phyloP scores from a whole-genome alignment of 2,888 invertebrate species.

The Aplocera efformata region DNA sequence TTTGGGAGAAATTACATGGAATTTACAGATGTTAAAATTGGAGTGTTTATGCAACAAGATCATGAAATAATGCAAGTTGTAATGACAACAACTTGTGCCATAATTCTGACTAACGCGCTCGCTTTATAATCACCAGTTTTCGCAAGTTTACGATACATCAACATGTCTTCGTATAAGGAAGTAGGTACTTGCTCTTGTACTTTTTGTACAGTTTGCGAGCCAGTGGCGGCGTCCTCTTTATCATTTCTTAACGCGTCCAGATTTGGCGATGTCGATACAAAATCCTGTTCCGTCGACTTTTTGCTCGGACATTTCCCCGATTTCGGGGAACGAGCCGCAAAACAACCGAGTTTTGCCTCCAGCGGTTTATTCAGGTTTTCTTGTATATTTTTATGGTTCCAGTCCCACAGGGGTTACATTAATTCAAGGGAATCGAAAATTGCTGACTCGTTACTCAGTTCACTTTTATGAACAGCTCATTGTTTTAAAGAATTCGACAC shows the following conservation, averaged over 20 bases:
- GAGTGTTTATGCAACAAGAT: no score
- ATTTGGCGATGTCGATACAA: constrained; percentile 75
- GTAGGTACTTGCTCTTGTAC: constrained; percentile 45
- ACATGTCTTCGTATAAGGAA: constrained; percentile 42
- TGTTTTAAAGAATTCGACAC: no score
- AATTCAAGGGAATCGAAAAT: constrained; percentile 54
- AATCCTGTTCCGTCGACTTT: constrained; percentile 75
- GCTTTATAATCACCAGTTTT: no score
- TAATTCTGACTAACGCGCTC: no score
- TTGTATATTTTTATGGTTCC: constrained; percentile 74
- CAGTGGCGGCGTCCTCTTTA: constrained; percentile 68
- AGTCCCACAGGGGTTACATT: constrained; percentile 60
- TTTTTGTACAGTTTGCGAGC: constrained; percentile 39
- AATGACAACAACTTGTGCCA: no score
- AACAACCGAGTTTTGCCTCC: constrained; percentile 70
- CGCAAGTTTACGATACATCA: constrained; percentile 34
- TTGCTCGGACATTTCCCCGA: constrained; percentile 72
- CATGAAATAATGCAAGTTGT: no score
- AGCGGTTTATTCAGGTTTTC: constrained; percentile 75
- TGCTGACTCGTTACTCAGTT: constrained; percentile 29
- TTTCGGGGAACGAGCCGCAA: constrained; percentile 72
- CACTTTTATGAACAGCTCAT: constrained; percentile 1
- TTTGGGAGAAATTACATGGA: no score
- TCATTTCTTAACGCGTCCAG: constrained; percentile 77
- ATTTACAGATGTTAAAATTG: no score